A percentile compares a stretch with the other conserved stretches of the same genome.
These are phyloP conservation scores for Zelleria hepariella DNA, from an alignment of 2,888 invertebrate species.

Conservation along the genomic window DNA sequence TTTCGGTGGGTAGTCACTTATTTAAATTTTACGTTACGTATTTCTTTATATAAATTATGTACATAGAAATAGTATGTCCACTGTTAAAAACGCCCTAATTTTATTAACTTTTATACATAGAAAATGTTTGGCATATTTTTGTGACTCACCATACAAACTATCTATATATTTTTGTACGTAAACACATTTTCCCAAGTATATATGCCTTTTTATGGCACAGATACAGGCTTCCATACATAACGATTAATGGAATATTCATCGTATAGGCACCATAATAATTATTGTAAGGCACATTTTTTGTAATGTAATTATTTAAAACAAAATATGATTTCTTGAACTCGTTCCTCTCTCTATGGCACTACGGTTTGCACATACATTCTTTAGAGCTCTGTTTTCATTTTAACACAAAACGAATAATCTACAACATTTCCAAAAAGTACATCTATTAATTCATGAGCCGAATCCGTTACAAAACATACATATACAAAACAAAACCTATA, in stretches of 20 bases:
- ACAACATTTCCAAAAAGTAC: conserved; percentile 15
- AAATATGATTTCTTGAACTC: conserved; percentile 18
- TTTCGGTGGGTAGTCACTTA: conserved; percentile 54
- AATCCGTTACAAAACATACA: conserved; percentile 2
- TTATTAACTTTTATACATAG: conserved; percentile 22
- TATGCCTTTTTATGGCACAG: conserved; percentile 48
- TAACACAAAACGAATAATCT: conserved; percentile 15
- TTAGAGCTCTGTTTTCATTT: conserved; percentile 36
- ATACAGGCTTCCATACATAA: conserved; percentile 22
- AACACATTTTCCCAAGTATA: conserved; percentile 18
- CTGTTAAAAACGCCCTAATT: conserved; percentile 34
- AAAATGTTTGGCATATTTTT: conserved; percentile 68
- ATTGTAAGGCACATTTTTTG: conserved; percentile 46
- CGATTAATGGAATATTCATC: conserved; percentile 6
- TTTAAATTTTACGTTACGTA: conserved; percentile 37
- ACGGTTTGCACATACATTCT: conserved; percentile 41
- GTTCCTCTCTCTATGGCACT: conserved; percentile 51
- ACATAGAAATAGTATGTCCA: conserved; percentile 38
- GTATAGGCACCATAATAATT: conserved; percentile 46
- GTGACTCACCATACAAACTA: conserved; percentile 54
- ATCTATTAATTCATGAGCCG: conserved; percentile 12
- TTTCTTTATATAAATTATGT: conserved; percentile 32
- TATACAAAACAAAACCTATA: conserved; percentile 5
- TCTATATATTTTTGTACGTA: conserved; percentile 50
- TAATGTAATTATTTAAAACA: conserved; percentile 21